Evolutionary conservation across 2,797 vertebrate genomes (phyloP), one percentile per base, ranked within the genome.

Genomic region (Pangasius djambal): DNA sequence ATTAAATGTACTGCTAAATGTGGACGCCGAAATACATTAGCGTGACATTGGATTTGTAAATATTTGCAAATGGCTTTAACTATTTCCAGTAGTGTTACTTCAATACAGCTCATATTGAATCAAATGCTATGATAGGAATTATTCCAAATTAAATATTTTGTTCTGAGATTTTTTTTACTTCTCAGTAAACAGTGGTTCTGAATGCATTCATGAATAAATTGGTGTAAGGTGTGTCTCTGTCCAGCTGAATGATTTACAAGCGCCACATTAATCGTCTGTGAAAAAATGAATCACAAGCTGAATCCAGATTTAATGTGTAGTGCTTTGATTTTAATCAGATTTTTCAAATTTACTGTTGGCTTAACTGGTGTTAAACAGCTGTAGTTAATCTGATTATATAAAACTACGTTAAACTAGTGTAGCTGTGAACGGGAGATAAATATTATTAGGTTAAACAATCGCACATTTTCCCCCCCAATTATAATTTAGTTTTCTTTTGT

Each of bases 161-260:
- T 59, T 65, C 22, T 37, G 65, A 18, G 15, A 48, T 70, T n/a
- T n/a, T 22, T 37, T 40, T 40, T 40, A 9, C 50, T 28, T n/a
- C 25, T 70, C 28, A 25, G 10, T 61, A 6, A 63, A 52, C 20
- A 65, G 48, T 37, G 31, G 82, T 82, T 9, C 83, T 72, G 28
- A 40, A 44, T 13, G 52, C 13, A 25, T 25, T 83, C 67, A 69
- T 52, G 40, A 88, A 88, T 84, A 84, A 85, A 83, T 37, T 65
- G 72, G 40, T 83, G 16, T 13, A 67, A 67, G 70, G 61, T 69
- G 82, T 10, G 61, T 78, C 37, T 65, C 15, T 55, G 83, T 88
- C 48, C 59, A 22, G 57, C 57, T 78, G 70, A 67, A 50, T 69
- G 83, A 52, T 85, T 88, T 55, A 78, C 57, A 69, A 55, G 72